Percentiles rank a stretch among this genome's conserved stretches.
phyloP scores from a whole-genome alignment of 2,797 vertebrate genomes.

The Microctenopoma steveboyesi region DNA sequence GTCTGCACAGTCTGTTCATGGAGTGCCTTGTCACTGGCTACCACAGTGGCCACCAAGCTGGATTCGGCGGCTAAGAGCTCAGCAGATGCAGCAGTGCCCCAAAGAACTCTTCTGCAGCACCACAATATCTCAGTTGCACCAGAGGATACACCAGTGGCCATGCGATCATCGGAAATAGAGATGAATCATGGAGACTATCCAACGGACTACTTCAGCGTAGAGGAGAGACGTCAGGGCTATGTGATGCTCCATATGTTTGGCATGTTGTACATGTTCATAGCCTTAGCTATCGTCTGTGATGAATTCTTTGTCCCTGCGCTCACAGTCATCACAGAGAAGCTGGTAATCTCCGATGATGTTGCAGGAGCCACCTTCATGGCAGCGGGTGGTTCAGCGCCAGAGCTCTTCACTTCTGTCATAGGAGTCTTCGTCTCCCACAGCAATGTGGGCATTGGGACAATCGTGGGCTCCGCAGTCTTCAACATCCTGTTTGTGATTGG shows the following conservation, averaged over 20 bases:
- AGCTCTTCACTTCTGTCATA: constrained; percentile 97
- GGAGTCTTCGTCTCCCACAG: constrained; percentile 96
- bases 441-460: constrained; percentile 97
- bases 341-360: constrained; percentile 94
- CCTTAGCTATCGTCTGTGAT: constrained; percentile 96
- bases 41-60: constrained; percentile 47
- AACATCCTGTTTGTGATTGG: constrained; percentile 98
- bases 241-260: constrained; percentile 91
- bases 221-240: constrained; percentile 89
- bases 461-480: constrained; percentile 97
- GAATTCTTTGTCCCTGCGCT: constrained; percentile 97
- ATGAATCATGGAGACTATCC: constrained; percentile 90
- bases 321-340: constrained; percentile 95
- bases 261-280: constrained; percentile 99
- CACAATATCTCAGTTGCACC: constrained; percentile 69
- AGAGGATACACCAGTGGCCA: constrained; percentile 69
- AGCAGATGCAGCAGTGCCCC: constrained; percentile 68
- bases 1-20: constrained; percentile 89
- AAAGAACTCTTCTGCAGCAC: constrained; percentile 91
- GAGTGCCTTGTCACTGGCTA: constrained; percentile 91
- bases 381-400: constrained; percentile 95
- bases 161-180: constrained; percentile 70
- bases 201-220: constrained; percentile 88
- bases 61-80: constrained; percentile 49
- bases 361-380: constrained; percentile 99